These are phyloP conservation scores for Drosophila trichaetosa DNA, from an alignment of 2,888 invertebrate genomes.

Conservation along the genomic window DNA sequence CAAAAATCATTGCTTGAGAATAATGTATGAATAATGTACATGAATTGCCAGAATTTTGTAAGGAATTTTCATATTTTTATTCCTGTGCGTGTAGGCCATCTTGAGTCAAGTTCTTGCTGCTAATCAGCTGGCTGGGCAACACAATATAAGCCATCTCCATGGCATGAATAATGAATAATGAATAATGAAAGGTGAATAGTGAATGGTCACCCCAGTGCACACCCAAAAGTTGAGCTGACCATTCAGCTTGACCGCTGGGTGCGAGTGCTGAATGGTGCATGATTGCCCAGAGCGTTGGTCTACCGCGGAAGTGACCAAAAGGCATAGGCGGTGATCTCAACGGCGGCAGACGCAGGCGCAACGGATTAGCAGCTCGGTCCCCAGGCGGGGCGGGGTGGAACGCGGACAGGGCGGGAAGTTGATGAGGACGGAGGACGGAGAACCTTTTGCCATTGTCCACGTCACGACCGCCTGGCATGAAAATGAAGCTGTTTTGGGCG, in stretches of 20 bases:
- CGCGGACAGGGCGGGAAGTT: not conserved
- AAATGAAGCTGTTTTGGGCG: conserved; percentile 69
- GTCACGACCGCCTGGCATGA: conserved; percentile 68
- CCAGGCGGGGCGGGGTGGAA: not conserved
- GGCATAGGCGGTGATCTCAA: conserved; percentile 25
- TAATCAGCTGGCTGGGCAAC: conserved; percentile 41
- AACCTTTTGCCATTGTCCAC: conserved; percentile 45
- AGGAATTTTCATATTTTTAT: not conserved
- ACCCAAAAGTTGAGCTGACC: conserved; percentile 27
- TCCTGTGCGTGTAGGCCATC: not conserved
- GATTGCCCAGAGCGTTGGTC: conserved; percentile 62
- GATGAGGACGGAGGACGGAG: not conserved
- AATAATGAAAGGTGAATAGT: not conserved
- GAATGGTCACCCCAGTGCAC: conserved; percentile 8
- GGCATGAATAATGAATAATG: conserved; percentile 5
- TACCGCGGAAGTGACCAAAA: conserved; percentile 75
- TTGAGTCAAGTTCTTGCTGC: conserved; percentile 12
- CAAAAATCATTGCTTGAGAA: not conserved
- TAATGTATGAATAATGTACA: not conserved
- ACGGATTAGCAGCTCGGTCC: conserved; percentile 43
- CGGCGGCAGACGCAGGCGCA: conserved; percentile 56
- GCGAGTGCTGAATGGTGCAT: not conserved
- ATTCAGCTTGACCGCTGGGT: conserved; percentile 65
- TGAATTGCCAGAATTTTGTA: not conserved
- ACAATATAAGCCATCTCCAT: conserved; percentile 53